A percentile compares a stretch with the other conserved stretches of the same genome.
phyloP scores from a whole-genome alignment of 2,888 invertebrate genomes.

The Oithona nana region DNA sequence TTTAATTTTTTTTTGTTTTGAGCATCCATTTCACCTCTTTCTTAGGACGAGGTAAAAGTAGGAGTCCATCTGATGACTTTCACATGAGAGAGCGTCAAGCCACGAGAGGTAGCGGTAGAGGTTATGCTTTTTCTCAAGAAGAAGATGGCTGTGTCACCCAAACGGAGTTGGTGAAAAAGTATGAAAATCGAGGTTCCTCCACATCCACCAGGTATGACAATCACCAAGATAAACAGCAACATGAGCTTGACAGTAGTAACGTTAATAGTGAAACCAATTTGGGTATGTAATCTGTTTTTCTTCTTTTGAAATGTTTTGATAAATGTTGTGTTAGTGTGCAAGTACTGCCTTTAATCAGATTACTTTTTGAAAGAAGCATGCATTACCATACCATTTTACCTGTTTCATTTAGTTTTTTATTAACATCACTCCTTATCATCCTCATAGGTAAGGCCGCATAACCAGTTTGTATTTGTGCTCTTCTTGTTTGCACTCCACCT shows the following conservation, averaged over 20 bases:
- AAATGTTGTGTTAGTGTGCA: too few species aligned
- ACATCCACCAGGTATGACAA: constrained; percentile 21
- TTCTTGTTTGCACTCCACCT: too few species aligned
- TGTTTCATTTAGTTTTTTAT: too few species aligned
- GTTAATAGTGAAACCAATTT: background rate
- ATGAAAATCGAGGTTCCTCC: constrained; percentile 58
- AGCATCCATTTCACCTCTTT: too few species aligned
- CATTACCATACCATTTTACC: too few species aligned
- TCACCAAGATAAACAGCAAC: constrained; percentile 4
- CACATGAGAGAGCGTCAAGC: background rate
- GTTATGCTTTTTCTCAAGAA: constrained; percentile 75
- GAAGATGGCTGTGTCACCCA: constrained; percentile 88
- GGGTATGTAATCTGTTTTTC: background rate
- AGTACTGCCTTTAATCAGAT: too few species aligned
- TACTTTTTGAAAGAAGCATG: too few species aligned
- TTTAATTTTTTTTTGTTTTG: too few species aligned
- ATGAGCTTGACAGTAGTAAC: background rate
- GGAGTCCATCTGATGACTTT: background rate
- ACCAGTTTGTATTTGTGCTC: too few species aligned
- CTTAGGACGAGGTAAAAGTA: background rate
- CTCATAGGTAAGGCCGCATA: too few species aligned
- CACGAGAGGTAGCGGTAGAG: constrained; percentile 19
- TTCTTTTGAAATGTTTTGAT: too few species aligned
- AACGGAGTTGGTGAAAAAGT: constrained; percentile 82
- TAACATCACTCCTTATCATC: too few species aligned